phyloP scores from a whole-genome alignment of 53 echinoderm and acorn worm species.

The Holothuria scabra region DNA sequence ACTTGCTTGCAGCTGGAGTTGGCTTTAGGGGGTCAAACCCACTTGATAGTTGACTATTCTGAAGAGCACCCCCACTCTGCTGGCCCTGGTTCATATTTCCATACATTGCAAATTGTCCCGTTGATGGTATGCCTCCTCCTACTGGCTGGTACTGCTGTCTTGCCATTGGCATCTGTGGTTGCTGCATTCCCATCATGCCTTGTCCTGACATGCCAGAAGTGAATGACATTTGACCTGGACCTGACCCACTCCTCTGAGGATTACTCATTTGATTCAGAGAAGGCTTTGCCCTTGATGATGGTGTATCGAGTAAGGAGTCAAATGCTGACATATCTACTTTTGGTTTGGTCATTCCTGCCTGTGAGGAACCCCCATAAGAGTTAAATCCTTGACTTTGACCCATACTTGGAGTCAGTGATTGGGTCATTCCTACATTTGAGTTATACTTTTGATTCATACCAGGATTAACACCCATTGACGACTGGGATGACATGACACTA shows the following conservation, averaged over 20 bases:
- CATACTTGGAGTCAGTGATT: background rate
- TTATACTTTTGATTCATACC: background rate
- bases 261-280: slow-evolving; percentile 77
- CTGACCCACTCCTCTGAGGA: slow-evolving; percentile 15
- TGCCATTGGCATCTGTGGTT: slow-evolving; percentile 25
- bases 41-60: slow-evolving; percentile 36
- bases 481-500: background rate
- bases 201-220: slow-evolving; percentile 47
- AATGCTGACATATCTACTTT: slow-evolving; percentile 83
- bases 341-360: slow-evolving; percentile 44
- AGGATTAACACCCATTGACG: slow-evolving; percentile 6
- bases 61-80: background rate
- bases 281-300: slow-evolving; percentile 62
- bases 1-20: slow-evolving; percentile 18
- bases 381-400: background rate
- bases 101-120: slow-evolving; percentile 37
- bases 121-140: slow-evolving; percentile 12
- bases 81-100: slow-evolving; percentile 5
- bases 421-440: background rate
- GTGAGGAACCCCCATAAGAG: no score
- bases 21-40: slow-evolving; percentile 73
- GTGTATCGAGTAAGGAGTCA: slow-evolving; percentile 75
- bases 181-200: slow-evolving; percentile 62
- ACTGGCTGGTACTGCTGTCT: slow-evolving; percentile 15
- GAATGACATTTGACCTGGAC: slow-evolving; percentile 41